phyloP scores from a whole-genome alignment of 1,140 invertebrate species.

The Condylostylus longicornis region DNA sequence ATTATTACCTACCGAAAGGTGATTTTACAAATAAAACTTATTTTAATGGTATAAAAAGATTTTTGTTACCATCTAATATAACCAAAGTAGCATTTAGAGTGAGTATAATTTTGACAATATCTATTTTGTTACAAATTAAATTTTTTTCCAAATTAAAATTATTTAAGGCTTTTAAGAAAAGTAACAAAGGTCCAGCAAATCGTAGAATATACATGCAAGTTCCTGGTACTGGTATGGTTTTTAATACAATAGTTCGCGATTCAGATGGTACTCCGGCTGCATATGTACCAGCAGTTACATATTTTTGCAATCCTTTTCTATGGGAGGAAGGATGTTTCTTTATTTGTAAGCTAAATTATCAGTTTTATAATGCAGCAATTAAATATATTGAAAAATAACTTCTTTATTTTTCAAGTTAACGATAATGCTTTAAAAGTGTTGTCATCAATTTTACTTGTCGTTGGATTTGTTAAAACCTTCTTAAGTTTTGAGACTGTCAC shows the following conservation, averaged over 20 bases:
- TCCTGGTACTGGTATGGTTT: neutral
- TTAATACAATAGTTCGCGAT: neutral
- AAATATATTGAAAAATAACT: no score
- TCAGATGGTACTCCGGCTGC: neutral
- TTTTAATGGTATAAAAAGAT: neutral
- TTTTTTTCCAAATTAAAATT: neutral
- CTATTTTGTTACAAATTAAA: no score
- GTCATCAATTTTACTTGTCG: no score
- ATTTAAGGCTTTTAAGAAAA: neutral
- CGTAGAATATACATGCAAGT: neutral
- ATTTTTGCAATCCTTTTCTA: neutral
- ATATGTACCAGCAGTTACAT: neutral
- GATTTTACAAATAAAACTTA: neutral
- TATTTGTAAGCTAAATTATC: no score
- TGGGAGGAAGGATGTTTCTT: slow-evolving; percentile 3
- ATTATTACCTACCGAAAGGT: neutral
- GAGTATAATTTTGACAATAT: neutral
- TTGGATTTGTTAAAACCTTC: no score
- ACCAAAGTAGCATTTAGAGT: neutral
- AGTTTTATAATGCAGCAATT: no score
- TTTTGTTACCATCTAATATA: neutral
- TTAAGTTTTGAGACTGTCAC: no score
- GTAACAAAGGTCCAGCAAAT: neutral
- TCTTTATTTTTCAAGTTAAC: no score
- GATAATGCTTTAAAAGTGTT: no score